Percentiles rank a stretch among this genome's conserved stretches.
Conservation (phyloP, 2,797 vertebrate genomes). For the Dicrostonyx torquatus region DNA sequence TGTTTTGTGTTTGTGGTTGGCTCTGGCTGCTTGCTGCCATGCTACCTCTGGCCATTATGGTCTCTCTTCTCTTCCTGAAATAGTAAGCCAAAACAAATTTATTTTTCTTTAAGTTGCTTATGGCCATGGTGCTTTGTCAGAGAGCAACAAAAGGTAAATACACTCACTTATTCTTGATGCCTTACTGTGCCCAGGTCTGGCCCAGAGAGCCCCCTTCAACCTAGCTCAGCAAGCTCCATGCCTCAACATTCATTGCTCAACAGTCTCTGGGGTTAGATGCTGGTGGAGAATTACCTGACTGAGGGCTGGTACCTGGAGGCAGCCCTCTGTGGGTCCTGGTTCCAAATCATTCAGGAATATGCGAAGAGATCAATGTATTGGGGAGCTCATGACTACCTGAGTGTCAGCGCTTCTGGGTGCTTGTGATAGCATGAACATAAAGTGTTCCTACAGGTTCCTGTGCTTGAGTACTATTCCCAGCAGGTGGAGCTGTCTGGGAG, state of each 20-base stretch:
- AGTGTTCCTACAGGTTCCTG: background rate
- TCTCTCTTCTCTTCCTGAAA: background rate
- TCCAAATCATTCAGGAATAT: background rate
- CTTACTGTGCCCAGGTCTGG: background rate
- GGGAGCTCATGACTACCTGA: fast-evolving
- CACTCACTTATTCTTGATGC: background rate
- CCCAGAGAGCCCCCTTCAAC: background rate
- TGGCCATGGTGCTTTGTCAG: background rate
- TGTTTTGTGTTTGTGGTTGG: background rate
- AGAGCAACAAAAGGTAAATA: background rate
- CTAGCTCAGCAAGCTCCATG: background rate
- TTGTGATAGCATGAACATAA: background rate
- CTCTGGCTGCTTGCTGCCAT: background rate
- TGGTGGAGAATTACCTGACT: background rate
- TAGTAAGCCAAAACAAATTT: background rate
- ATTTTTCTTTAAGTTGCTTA: background rate
- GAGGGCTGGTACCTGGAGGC: background rate
- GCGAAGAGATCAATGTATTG: background rate
- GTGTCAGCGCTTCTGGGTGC: fast-evolving
- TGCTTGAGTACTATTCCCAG: background rate
- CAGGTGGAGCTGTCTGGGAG: too few species aligned
- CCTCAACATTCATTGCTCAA: background rate
- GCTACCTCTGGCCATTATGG: background rate
- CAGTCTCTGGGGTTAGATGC: background rate
- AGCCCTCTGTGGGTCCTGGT: background rate